Percentiles rank a stretch among this genome's conserved stretches.
Evolutionary conservation across 2,113 vertebrate genomes (phyloP).

Genomic region (Pygoscelis antarcticus): DNA sequence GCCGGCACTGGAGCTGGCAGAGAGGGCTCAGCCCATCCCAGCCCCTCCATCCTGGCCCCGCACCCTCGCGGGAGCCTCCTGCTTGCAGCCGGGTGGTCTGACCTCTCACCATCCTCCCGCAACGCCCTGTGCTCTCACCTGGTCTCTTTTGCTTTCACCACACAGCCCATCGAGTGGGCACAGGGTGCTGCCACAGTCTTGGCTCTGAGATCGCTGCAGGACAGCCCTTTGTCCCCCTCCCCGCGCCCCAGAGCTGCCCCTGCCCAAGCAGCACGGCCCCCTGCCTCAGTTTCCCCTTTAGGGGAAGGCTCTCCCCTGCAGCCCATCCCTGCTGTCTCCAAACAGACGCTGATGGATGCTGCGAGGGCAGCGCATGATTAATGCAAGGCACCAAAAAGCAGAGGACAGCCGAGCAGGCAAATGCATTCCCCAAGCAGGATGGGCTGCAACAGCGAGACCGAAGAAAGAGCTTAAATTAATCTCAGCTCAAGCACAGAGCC

Average conservation of each 20-base stretch:
- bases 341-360: background rate
- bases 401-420: background rate
- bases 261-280: background rate
- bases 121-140: background rate
- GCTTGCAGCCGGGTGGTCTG: background rate
- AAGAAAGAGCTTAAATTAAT: slow-evolving; percentile 2
- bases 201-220: background rate
- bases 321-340: background rate
- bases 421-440: slow-evolving; percentile 36
- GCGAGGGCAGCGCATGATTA: background rate
- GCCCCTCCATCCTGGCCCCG: background rate
- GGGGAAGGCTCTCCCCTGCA: background rate
- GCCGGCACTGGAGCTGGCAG: background rate
- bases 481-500: background rate
- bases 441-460: background rate
- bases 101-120: background rate
- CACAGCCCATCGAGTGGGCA: background rate
- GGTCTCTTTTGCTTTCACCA: background rate
- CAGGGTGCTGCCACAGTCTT: background rate
- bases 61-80: background rate
- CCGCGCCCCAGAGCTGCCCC: background rate
- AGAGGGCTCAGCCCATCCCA: background rate
- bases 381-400: slow-evolving; percentile 49
- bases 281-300: slow-evolving; percentile 36
- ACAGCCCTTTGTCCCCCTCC: background rate